These are phyloP conservation scores for Petroica traversi DNA, from an alignment of 2,113 vertebrate genomes.

Conservation along the genomic window DNA sequence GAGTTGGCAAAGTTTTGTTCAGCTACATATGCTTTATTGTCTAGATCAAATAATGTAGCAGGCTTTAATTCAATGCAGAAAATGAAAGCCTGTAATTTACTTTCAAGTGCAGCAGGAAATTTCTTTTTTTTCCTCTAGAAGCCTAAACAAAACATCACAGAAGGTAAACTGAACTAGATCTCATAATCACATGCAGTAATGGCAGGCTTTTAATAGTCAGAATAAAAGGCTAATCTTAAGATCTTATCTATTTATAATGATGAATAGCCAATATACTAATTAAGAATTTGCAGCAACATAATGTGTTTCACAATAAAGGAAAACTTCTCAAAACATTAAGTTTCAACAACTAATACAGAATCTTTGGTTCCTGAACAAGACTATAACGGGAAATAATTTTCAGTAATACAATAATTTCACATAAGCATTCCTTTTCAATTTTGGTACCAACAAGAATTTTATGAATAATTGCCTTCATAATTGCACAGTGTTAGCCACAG, in stretches of 20 bases:
- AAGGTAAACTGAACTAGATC: constrained; percentile 29
- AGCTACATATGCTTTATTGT: constrained; percentile 32
- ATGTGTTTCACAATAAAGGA: background rate
- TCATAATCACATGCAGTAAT: constrained; percentile 8
- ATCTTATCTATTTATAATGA: background rate
- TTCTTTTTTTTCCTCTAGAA: constrained; percentile 44
- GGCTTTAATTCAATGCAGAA: constrained; percentile 57
- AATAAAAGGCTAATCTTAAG: constrained; percentile 29
- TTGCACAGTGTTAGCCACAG: background rate
- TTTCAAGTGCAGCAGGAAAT: constrained; percentile 44
- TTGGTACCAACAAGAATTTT: background rate
- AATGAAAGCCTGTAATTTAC: constrained; percentile 57
- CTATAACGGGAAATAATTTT: background rate
- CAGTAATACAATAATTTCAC: background rate
- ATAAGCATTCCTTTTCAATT: background rate
- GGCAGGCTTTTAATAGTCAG: constrained; percentile 1
- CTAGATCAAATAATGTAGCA: constrained; percentile 30
- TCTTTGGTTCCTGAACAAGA: background rate
- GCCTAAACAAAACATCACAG: constrained; percentile 42
- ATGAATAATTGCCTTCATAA: background rate
- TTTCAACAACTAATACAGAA: background rate
- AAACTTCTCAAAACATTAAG: background rate
- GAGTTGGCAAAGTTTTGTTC: constrained; percentile 50
- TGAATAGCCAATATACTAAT: constrained; percentile 12
- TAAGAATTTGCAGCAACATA: constrained; percentile 10